Base-by-base conservation (phyloP, 2,888 invertebrate species). In the Euzophera pinguis region DNA sequence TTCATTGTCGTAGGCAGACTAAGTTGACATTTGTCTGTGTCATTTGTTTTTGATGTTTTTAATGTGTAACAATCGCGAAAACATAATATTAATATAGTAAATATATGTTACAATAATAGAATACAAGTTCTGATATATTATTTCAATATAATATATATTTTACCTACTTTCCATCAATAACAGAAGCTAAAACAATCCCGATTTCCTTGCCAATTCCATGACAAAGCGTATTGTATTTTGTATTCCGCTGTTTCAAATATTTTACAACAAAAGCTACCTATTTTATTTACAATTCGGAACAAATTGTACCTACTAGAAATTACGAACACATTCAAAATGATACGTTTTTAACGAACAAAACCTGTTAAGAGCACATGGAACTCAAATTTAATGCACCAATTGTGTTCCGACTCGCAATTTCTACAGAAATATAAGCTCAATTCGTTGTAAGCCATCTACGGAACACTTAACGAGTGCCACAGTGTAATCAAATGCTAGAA, bases 301-400 rank as follows among this genome's bases (percentile, higher is more conserved):
- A 37, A 27, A 48, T 29, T 32, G 37, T 37, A 22, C 37, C 37
- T 37, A 22, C 37, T 22, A 37, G 37, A 13, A 48, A 48, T 48
- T 48, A 48, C 48, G 37, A 13, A 34, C 37, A 22, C 22, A 22
- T 27, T 38, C 48, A 13, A 48, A 38, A 48, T 48, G 22, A 48
- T 38, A 48, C 48, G 22, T 38, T 63, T 66, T 60, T 65, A 69
- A 67, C 61, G 62, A 65, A 65, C 60, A 50, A 62, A 67, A 61
- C 58, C 58, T 63, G 65, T 67, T 65, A 67, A 64, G 56, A 54
- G 55, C 64, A 63, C 61, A 58, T 63, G 73, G 63, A 62, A 60
- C 64, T 64, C 57, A 62, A 66, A 70, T 69, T 69, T 63, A 69
- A 72, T 71, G 71, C 69, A 67, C 37, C 66, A 66, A 63, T 71